phyloP scores from a whole-genome alignment of 2,888 invertebrate genomes.

The Unio delphinus region DNA sequence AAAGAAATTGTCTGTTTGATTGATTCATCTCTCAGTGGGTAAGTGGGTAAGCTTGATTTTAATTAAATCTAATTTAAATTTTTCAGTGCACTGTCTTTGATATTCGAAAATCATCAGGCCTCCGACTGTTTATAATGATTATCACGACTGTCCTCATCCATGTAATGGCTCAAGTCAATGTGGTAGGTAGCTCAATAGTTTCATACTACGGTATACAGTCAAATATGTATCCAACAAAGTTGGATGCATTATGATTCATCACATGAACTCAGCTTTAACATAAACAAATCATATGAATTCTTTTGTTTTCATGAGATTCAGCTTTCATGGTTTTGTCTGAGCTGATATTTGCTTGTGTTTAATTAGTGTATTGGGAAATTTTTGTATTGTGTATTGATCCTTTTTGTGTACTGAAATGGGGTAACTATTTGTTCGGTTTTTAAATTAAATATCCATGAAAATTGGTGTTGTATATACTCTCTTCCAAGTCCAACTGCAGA shows the following conservation, averaged over 20 bases:
- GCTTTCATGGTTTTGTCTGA: background rate
- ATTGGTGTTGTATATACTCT: too few species aligned
- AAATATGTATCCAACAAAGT: background rate
- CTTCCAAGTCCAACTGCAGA: too few species aligned
- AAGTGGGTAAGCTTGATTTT: too few species aligned
- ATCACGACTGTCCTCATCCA: conserved; percentile 90
- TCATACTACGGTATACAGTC: too few species aligned
- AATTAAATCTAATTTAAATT: background rate
- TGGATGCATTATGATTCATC: background rate
- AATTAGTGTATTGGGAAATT: background rate
- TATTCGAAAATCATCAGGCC: conserved; percentile 85
- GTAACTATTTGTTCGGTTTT: background rate
- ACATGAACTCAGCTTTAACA: background rate
- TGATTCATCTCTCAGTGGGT: too few species aligned
- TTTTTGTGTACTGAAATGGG: background rate
- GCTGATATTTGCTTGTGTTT: background rate
- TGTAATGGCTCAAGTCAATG: conserved; percentile 92
- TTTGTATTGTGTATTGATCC: background rate
- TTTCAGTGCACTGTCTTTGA: conserved; percentile 87
- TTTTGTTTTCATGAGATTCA: too few species aligned
- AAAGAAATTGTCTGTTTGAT: conserved; percentile 6
- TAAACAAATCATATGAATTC: background rate
- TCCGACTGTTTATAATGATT: conserved; percentile 88
- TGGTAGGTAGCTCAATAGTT: conserved; percentile 78
- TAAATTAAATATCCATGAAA: too few species aligned